Evolutionary conservation across 2,797 vertebrate species (phyloP).

Genomic region (Chaetodon trifasciatus): DNA sequence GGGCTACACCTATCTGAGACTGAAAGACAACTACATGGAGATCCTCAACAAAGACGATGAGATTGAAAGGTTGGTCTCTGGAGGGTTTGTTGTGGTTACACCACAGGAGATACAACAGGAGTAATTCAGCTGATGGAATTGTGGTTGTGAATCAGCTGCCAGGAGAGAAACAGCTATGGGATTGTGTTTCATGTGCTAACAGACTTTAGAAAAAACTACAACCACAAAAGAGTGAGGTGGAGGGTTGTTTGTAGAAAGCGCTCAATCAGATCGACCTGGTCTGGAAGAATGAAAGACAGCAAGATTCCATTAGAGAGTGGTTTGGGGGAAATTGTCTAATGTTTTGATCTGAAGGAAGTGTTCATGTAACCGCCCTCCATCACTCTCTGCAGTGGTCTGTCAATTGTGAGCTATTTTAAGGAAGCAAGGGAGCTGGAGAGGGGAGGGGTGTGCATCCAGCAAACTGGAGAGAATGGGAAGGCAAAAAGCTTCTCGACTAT

Average conservation of each 20-base stretch:
- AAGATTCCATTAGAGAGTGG: conserved; percentile 37
- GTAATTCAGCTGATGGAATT: conserved; percentile 36
- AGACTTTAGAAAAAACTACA: conserved; percentile 10
- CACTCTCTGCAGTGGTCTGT: conserved; percentile 65
- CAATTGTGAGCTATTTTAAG: conserved; percentile 78
- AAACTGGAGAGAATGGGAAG: conserved; percentile 32
- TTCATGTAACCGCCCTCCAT: conserved; percentile 55
- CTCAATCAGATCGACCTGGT: conserved; percentile 38
- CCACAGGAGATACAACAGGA: conserved; percentile 31
- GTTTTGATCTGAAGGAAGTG: conserved; percentile 62
- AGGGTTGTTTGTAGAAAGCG: conserved; percentile 36
- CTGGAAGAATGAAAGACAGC: conserved; percentile 29
- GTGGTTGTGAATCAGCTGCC: conserved; percentile 23
- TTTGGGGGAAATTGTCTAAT: conserved; percentile 37
- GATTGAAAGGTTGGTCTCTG: conserved; percentile 89
- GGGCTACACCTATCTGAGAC: conserved; percentile 94
- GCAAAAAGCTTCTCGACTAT: conserved; percentile 14
- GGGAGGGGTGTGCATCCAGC: conserved; percentile 16
- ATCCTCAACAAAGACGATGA: conserved; percentile 95
- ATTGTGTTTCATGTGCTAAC: conserved; percentile 45
- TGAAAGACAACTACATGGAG: conserved; percentile 97
- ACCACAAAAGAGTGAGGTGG: conserved; percentile 24
- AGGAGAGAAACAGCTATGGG: conserved; percentile 29
- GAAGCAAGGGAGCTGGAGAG: conserved; percentile 28
- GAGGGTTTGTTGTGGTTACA: conserved; percentile 42